Percentiles rank a stretch among this genome's conserved stretches.
phyloP scores from a whole-genome alignment of 2,888 invertebrate species.

The Drosophila recens region DNA sequence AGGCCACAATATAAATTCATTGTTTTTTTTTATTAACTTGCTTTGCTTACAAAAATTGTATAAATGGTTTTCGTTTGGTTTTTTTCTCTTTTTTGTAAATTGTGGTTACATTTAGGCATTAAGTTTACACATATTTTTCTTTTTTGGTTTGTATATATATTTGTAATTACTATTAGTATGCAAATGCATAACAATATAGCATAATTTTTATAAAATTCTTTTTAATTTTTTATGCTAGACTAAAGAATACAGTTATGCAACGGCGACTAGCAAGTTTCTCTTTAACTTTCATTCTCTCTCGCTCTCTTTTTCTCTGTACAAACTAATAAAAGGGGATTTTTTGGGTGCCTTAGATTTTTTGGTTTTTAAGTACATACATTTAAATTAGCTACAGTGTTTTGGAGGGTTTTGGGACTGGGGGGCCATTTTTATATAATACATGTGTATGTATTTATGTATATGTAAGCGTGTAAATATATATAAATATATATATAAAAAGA shows the following conservation, averaged over 20 bases:
- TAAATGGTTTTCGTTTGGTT: constrained; percentile 48
- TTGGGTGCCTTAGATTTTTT: constrained; percentile 26
- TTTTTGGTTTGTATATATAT: constrained; percentile 31
- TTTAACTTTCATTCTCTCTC: constrained; percentile 33
- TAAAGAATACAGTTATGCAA: constrained; percentile 69
- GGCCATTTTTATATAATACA: constrained; percentile 12
- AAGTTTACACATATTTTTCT: constrained; percentile 43
- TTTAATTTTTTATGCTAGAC: constrained; percentile 48
- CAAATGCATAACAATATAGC: constrained; percentile 54
- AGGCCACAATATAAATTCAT: constrained; percentile 62
- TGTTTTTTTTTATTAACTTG: constrained; percentile 54
- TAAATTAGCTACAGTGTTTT: constrained; percentile 73
- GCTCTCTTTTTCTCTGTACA: constrained; percentile 43
- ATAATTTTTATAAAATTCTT: constrained; percentile 13
- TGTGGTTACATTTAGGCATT: constrained; percentile 60
- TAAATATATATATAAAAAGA: constrained; percentile 31
- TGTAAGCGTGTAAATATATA: constrained; percentile 16
- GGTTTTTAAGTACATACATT: constrained; percentile 71
- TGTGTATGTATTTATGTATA: constrained; percentile 15
- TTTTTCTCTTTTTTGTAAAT: constrained; percentile 53
- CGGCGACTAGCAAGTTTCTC: constrained; percentile 71
- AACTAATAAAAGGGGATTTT: constrained; percentile 32
- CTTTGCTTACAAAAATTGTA: constrained; percentile 72
- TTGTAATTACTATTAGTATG: constrained; percentile 48
- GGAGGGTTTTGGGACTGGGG: constrained; percentile 44